Conservation (phyloP, 2,888 invertebrate genomes). For the Xylota sylvarum region DNA sequence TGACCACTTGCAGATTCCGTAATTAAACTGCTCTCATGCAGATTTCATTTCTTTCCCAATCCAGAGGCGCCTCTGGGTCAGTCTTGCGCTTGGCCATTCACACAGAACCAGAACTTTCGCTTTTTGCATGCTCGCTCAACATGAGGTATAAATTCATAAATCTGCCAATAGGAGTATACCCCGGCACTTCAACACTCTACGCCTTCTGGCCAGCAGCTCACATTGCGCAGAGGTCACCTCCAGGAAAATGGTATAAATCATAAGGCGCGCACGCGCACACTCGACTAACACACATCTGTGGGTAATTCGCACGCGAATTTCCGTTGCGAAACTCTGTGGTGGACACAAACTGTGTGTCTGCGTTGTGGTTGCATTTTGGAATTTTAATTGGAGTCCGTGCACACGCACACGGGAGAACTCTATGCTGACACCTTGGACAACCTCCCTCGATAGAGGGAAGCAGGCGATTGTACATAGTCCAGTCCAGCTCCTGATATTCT, state of each 20-base stretch:
- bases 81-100: background rate
- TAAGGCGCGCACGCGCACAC: slow-evolving; percentile 62
- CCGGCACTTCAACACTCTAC: slow-evolving; percentile 49
- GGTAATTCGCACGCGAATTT: slow-evolving; percentile 72
- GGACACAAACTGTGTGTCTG: slow-evolving; percentile 37
- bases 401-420: slow-evolving; percentile 51
- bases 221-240: slow-evolving; percentile 55
- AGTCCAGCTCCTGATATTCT: slow-evolving; percentile 43
- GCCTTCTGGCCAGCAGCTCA: slow-evolving; percentile 8
- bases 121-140: slow-evolving; percentile 71
- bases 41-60: slow-evolving; percentile 43
- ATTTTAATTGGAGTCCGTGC: slow-evolving; percentile 69
- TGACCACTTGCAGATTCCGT: slow-evolving; percentile 23
- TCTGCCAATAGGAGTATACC: slow-evolving; percentile 47
- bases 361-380: slow-evolving; percentile 63
- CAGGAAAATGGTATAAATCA: slow-evolving; percentile 60
- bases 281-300: slow-evolving; percentile 34
- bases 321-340: slow-evolving; percentile 49
- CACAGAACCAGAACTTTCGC: slow-evolving; percentile 63
- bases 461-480: slow-evolving; percentile 32
- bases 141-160: slow-evolving; percentile 57
- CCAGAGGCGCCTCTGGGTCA: slow-evolving; percentile 56
- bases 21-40: slow-evolving; percentile 52
- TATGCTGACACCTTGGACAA: slow-evolving; percentile 49
- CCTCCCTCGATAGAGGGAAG: slow-evolving; percentile 14